Evolutionary conservation across 2,888 invertebrate genomes (phyloP).

Genomic region (Lithophane semibrunnea): DNA sequence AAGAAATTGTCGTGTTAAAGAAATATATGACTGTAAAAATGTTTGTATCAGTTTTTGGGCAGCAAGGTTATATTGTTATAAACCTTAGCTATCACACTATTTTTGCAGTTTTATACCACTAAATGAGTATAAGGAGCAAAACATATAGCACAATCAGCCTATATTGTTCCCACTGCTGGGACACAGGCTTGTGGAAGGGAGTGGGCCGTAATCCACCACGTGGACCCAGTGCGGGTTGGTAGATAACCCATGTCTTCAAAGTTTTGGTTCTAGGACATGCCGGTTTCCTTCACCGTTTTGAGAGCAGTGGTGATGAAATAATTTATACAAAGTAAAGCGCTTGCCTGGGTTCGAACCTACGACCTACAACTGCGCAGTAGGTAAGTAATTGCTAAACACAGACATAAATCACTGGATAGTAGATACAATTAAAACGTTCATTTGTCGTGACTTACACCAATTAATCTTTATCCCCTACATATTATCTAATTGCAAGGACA

Average conservation of each 20-base stretch:
- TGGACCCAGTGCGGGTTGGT: too few species aligned
- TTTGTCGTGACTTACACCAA: constrained; percentile 57
- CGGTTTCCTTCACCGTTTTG: too few species aligned
- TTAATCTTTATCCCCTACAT: constrained; percentile 56
- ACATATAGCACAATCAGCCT: too few species aligned
- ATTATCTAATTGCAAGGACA: constrained; percentile 51
- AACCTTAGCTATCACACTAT: not conserved
- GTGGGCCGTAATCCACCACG: too few species aligned
- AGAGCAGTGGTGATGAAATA: too few species aligned
- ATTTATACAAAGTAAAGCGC: too few species aligned
- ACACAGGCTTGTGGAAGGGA: too few species aligned
- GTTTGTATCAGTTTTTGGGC: not conserved
- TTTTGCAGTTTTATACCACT: not conserved
- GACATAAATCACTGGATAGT: constrained; percentile 19
- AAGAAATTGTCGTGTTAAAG: not conserved
- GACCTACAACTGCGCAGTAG: not conserved
- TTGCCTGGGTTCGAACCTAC: too few species aligned
- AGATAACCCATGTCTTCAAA: too few species aligned
- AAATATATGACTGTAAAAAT: not conserved
- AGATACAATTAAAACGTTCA: constrained; percentile 29
- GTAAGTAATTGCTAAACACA: not conserved
- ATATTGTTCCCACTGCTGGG: too few species aligned
- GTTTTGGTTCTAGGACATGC: too few species aligned
- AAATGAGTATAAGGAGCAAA: not conserved
- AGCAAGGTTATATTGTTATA: not conserved